Conservation (phyloP, 2,113 vertebrate species). For the Martes martes region DNA sequence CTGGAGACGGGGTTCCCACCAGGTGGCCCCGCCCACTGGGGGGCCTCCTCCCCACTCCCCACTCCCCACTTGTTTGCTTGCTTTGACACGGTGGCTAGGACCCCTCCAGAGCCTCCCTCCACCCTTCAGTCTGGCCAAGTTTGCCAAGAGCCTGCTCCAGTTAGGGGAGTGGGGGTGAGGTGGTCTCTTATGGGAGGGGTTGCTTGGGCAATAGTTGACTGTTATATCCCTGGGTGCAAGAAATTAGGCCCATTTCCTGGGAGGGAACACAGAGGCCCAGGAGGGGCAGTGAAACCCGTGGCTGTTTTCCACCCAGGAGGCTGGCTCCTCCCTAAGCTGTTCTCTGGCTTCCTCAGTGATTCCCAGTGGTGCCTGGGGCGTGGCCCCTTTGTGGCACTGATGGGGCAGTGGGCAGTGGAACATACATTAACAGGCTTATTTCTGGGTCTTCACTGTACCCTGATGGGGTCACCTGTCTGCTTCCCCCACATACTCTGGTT, state of each 20-base stretch:
- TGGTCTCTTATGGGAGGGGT: neutral
- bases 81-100: neutral
- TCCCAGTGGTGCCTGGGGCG: neutral
- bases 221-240: neutral
- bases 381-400: conserved; percentile 12
- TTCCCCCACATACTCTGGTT: no score
- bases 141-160: neutral
- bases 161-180: neutral
- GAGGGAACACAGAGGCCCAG: neutral
- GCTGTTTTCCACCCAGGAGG: neutral
- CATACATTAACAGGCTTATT: neutral
- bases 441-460: neutral
- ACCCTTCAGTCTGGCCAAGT: neutral
- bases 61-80: neutral
- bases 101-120: neutral
- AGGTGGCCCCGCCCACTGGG: neutral
- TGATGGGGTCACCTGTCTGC: neutral
- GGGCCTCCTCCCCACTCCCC: neutral
- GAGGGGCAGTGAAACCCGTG: neutral
- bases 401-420: neutral
- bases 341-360: neutral
- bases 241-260: neutral
- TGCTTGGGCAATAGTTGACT: neutral
- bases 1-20: neutral
- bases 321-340: neutral